A percentile compares a stretch with the other conserved stretches of the same genome.
These are phyloP conservation scores for Thecophora atra DNA, from an alignment of 2,888 invertebrate species.

Conservation along the genomic window DNA sequence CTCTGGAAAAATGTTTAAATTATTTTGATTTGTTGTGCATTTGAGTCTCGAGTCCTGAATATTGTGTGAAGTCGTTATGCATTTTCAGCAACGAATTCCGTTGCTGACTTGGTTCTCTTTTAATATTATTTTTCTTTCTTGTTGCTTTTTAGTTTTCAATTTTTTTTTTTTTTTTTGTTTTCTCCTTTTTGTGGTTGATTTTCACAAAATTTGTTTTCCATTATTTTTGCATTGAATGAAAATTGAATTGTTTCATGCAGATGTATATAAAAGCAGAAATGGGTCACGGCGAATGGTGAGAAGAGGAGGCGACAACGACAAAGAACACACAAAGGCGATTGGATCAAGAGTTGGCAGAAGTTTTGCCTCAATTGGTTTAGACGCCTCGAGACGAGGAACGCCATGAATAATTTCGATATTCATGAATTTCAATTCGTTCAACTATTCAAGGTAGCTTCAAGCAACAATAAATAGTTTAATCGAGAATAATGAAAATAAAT, in stretches of 20 bases:
- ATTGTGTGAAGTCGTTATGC: conserved; percentile 1
- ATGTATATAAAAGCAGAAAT: conserved; percentile 3
- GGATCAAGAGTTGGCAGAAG: no score
- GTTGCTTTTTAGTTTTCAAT: background rate
- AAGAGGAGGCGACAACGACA: background rate
- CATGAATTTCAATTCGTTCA: background rate
- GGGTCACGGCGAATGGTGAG: background rate
- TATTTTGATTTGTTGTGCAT: conserved; percentile 25
- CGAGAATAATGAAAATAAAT: background rate
- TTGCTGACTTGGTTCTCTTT: no score
- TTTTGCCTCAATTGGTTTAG: background rate
- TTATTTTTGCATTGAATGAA: conserved; percentile 33
- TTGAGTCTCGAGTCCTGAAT: conserved; percentile 11
- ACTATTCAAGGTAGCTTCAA: background rate
- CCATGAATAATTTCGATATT: conserved; percentile 10
- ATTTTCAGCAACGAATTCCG: conserved; percentile 1
- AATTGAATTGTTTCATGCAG: conserved; percentile 30
- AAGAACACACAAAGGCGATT: background rate
- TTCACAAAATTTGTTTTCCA: conserved; percentile 30
- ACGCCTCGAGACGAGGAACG: conserved; percentile 1
- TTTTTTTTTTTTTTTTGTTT: conserved; percentile 1
- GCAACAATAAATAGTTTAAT: conserved; percentile 1
- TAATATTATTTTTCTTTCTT: background rate
- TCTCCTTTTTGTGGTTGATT: background rate
- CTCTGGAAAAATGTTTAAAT: conserved; percentile 20